Evolutionary conservation across 2,797 vertebrate species (phyloP).

Genomic region (Sebastes elongatus): DNA sequence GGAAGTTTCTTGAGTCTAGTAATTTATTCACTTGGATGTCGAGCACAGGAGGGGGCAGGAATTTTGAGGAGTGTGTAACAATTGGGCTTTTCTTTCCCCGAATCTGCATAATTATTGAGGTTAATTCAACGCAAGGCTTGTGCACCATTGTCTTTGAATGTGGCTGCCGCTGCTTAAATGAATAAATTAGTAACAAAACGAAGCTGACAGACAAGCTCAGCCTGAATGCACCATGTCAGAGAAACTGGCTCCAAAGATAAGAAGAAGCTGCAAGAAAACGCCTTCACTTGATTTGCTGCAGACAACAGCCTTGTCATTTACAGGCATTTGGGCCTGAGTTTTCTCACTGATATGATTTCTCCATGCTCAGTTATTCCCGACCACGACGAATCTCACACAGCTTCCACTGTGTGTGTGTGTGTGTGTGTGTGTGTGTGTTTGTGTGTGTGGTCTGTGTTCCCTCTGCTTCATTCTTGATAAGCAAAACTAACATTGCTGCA

Average conservation of each 20-base stretch:
- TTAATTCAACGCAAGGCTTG: slow-evolving; percentile 71
- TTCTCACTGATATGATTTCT: slow-evolving; percentile 50
- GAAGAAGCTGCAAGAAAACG: slow-evolving; percentile 42
- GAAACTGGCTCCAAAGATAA: slow-evolving; percentile 52
- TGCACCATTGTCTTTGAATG: slow-evolving; percentile 77
- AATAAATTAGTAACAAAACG: slow-evolving; percentile 75
- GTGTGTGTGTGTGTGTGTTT: not conserved
- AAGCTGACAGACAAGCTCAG: slow-evolving; percentile 63
- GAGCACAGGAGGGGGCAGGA: slow-evolving; percentile 61
- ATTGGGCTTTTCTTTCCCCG: slow-evolving; percentile 67
- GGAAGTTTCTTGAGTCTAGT: slow-evolving; percentile 32
- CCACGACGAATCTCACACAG: slow-evolving; percentile 21
- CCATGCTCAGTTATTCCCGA: slow-evolving; percentile 41
- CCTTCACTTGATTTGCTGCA: slow-evolving; percentile 46
- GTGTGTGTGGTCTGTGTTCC: slow-evolving; percentile 18
- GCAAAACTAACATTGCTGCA: slow-evolving; percentile 35
- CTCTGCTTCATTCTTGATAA: slow-evolving; percentile 43
- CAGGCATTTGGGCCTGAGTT: slow-evolving; percentile 34
- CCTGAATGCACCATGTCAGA: slow-evolving; percentile 59
- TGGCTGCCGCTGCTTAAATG: slow-evolving; percentile 70
- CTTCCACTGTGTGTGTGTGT: not conserved
- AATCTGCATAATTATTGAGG: slow-evolving; percentile 81
- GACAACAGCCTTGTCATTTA: slow-evolving; percentile 57
- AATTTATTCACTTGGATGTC: slow-evolving; percentile 67
- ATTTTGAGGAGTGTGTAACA: slow-evolving; percentile 69